Evolutionary conservation across 2,113 vertebrate species (phyloP).

Genomic region (Plecotus auritus): DNA sequence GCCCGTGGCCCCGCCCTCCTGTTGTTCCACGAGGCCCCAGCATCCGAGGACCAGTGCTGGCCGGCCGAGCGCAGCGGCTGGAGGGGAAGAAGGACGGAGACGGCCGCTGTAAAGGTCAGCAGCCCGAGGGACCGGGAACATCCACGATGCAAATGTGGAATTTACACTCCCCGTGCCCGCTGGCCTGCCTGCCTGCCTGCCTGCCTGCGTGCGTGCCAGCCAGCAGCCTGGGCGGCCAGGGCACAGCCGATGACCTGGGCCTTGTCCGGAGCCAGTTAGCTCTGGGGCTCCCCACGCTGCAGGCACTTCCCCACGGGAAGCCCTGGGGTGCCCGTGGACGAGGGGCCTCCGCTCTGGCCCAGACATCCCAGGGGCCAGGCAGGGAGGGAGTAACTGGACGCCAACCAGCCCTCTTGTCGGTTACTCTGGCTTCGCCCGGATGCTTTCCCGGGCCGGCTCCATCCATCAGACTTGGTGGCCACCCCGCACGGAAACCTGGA

Average conservation of each 20-base stretch:
- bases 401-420: neutral
- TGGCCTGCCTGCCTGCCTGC: neutral
- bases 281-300: neutral
- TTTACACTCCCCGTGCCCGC: conserved; percentile 61
- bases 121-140: conserved; percentile 14
- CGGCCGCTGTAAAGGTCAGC: conserved; percentile 57
- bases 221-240: neutral
- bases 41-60: neutral
- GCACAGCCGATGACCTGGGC: neutral
- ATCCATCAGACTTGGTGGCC: neutral
- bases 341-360: neutral
- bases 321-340: accelerated
- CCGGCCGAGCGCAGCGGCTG: neutral
- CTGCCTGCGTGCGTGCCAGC: neutral
- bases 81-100: neutral
- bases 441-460: neutral
- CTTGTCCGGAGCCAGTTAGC: accelerated
- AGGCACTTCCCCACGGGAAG: neutral
- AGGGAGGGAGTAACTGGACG: neutral
- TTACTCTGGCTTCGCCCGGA: neutral
- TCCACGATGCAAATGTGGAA: conserved; percentile 69
- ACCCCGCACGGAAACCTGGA: neutral
- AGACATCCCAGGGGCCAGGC: neutral
- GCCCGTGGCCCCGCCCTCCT: neutral
- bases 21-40: neutral